phyloP scores from a whole-genome alignment of 2,113 vertebrate species.

The Xenotilapia caudafasciata region DNA sequence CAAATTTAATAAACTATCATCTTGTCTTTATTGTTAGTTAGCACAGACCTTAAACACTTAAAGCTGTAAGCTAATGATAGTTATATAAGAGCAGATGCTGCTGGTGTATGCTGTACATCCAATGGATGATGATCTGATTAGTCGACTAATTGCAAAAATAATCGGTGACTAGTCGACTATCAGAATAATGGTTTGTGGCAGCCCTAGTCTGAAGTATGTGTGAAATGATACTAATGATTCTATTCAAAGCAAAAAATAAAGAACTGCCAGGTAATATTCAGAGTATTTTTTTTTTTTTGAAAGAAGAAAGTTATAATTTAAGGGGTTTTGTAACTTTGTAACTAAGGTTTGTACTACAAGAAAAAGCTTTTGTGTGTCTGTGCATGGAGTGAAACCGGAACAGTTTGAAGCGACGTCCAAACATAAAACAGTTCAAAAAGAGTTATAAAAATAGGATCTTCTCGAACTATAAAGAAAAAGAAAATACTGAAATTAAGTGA shows the following conservation, averaged over 20 bases:
- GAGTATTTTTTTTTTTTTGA: background rate
- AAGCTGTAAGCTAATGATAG: no score
- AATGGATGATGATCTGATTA: no score
- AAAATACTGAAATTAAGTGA: background rate
- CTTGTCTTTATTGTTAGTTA: no score
- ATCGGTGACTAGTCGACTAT: no score
- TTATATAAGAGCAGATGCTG: no score
- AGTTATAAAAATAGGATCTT: background rate
- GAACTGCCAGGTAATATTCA: background rate
- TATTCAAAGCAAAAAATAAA: background rate
- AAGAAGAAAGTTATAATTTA: background rate
- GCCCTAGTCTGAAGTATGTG: background rate
- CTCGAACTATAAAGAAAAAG: rapidly evolving
- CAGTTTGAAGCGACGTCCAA: background rate
- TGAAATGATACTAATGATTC: background rate
- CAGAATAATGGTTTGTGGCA: no score
- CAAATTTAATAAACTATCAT: no score
- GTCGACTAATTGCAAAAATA: no score
- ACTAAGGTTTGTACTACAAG: background rate
- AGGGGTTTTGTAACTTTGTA: background rate
- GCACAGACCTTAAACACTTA: no score
- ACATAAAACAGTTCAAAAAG: background rate
- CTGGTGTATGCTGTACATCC: no score
- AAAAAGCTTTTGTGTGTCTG: background rate
- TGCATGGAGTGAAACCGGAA: background rate